Base-by-base conservation (phyloP, 2,113 vertebrate genomes). In the Camelus bactrianus region DNA sequence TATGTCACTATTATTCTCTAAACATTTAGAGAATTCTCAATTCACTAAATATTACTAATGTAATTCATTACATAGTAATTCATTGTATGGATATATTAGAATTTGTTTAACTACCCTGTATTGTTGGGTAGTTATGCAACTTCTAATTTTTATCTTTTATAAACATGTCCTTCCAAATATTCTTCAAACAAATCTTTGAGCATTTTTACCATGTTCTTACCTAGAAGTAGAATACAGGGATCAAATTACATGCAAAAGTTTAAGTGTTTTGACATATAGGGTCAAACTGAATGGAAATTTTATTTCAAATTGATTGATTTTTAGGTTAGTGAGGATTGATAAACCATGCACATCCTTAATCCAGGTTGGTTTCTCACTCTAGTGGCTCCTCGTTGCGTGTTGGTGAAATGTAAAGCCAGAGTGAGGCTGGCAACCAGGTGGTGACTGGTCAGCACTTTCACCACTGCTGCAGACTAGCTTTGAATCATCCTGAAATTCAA, bases 91-190 rank as follows among this genome's bases (percentile, higher is more conserved):
- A 0, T 54, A 42, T 42, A 42, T 42, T 42, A 42, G 38, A 60
- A 79, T 65, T 65, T 84, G 16, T 80, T 94, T 87, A 91, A 62
- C 46, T n/a, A 70, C 5, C 11, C 56, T 38, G 0, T 65, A 75
- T 67, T 93, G 12, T 79, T 86, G 73, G 9, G 12, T 69, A 82
- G 38, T 85, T 77, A 72, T 26, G 14, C 22, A 52, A n/a, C 48
- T 94, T 96, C 30, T 28, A 76, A 73, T 42, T 85, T 97, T 62
- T 94, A 83, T 28, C 30, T 82, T 95, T 80, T 54, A 35, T 64
- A 87, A 91, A 50, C 46, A 93, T 19, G 5, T 12, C 11, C 56
- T 92, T n/a, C 9, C 30, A 69, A 88, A 91, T 50, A 88, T 62
- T 93, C 56, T 80, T 91, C 79, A 77, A 93, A 24, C 24, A 95